A percentile compares a stretch with the other conserved stretches of the same genome.
These are phyloP conservation scores for Lytechinus variegatus DNA, from an alignment of 35 echinoderm and acorn worm genomes.

Conservation along the genomic window DNA sequence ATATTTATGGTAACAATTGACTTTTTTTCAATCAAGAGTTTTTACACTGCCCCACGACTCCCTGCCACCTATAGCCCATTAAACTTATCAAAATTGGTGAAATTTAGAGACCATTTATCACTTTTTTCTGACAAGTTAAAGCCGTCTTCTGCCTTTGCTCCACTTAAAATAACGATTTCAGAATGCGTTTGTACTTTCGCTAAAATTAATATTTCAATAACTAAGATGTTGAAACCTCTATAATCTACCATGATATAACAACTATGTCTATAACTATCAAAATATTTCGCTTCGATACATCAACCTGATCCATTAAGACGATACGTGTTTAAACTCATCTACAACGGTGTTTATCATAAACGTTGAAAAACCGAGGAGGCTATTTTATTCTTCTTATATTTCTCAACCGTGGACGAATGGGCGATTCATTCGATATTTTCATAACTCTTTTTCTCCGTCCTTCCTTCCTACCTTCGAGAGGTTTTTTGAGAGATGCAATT, in stretches of 20 bases:
- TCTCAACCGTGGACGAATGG: not conserved
- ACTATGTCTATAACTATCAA: not conserved
- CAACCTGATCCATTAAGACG: not conserved
- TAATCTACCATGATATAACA: not conserved
- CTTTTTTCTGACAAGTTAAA: not conserved
- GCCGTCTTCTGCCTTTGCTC: too few species aligned
- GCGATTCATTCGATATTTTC: constrained; percentile 33
- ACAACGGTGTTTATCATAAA: not conserved
- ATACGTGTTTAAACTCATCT: not conserved
- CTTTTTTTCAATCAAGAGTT: not conserved
- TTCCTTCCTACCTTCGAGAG: constrained; percentile 4
- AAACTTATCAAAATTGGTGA: not conserved
- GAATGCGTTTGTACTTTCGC: too few species aligned
- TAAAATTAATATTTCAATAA: not conserved
- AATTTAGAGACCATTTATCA: not conserved
- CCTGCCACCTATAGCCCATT: not conserved
- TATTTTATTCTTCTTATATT: not conserved
- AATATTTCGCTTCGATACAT: not conserved
- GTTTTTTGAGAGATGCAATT: constrained; percentile 29
- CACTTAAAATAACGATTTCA: too few species aligned
- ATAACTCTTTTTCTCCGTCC: constrained; percentile 25
- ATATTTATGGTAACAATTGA: not conserved
- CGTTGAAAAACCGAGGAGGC: not conserved
- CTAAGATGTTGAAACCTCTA: not conserved
- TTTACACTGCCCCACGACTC: not conserved